These are phyloP conservation scores for Enhydra lutris DNA, from an alignment of 2,113 vertebrate genomes.

Conservation along the genomic window DNA sequence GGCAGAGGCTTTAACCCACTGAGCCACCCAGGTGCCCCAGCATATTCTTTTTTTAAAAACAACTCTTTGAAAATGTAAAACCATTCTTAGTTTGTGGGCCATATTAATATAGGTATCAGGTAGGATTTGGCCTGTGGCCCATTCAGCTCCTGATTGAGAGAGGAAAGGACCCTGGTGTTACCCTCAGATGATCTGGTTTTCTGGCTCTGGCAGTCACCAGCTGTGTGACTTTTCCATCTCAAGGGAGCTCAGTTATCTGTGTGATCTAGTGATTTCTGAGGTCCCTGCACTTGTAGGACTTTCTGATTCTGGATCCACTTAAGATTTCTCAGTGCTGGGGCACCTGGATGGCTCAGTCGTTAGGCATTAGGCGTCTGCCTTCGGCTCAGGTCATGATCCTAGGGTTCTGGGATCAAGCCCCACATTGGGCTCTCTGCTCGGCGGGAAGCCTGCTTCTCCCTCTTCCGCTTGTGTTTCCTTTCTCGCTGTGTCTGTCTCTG, in stretches of 20 bases:
- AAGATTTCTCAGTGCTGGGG: background rate
- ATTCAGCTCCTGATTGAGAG: background rate
- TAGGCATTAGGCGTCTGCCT: too few relatives aligned
- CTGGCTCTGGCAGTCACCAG: background rate
- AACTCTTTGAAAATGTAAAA: background rate
- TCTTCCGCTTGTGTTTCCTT: too few relatives aligned
- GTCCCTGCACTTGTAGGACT: fast-evolving
- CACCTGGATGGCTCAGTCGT: too few relatives aligned
- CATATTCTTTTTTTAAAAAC: background rate
- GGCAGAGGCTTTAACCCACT: too few relatives aligned
- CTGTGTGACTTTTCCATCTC: background rate
- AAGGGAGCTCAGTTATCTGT: background rate
- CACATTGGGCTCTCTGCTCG: too few relatives aligned
- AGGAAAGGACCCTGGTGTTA: background rate
- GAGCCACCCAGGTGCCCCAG: too few relatives aligned
- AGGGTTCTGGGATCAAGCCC: too few relatives aligned
- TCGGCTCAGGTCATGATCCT: too few relatives aligned
- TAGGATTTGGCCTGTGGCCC: background rate
- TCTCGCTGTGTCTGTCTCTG: too few relatives aligned
- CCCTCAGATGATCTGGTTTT: background rate
- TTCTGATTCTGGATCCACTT: background rate
- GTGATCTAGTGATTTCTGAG: background rate
- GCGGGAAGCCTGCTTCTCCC: too few relatives aligned
- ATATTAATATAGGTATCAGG: background rate
- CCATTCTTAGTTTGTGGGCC: background rate